A percentile compares a stretch with the other conserved stretches of the same genome.
Conservation (phyloP, 2,113 vertebrate species). For the Oryzias woworae region DNA sequence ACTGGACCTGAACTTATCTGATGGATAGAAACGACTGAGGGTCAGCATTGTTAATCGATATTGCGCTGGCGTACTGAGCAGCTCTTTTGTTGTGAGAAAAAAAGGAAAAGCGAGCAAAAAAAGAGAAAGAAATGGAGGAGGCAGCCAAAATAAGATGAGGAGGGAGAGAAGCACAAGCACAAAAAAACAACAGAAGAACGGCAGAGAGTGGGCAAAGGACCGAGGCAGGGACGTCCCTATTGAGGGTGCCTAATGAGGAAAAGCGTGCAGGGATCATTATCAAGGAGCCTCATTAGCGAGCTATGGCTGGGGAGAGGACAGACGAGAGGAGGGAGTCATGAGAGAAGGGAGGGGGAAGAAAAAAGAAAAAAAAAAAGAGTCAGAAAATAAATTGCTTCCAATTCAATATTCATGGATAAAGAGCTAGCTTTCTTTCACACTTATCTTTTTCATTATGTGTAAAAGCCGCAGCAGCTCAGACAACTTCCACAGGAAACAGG, state of each 20-base stretch:
- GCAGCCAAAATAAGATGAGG: constrained; percentile 43
- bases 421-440: constrained; percentile 69
- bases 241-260: constrained; percentile 76
- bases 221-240: constrained; percentile 66
- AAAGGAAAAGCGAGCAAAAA: constrained; percentile 23
- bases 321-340: constrained; percentile 17
- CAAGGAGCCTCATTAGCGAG: constrained; percentile 77
- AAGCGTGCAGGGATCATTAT: constrained; percentile 77
- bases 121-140: constrained; percentile 12
- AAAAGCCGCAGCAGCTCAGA: constrained; percentile 66
- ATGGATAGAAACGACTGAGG: constrained; percentile 42
- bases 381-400: constrained; percentile 71
- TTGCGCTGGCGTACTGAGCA: constrained; percentile 46
- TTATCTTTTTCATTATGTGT: constrained; percentile 76
- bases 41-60: constrained; percentile 64
- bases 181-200: constrained; percentile 60
- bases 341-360: background rate
- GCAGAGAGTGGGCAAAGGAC: constrained; percentile 51
- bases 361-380: constrained; percentile 21
- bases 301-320: constrained; percentile 59
- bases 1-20: constrained; percentile 37
- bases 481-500: constrained; percentile 74
- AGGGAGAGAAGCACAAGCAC: constrained; percentile 45
- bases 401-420: constrained; percentile 76
- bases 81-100: constrained; percentile 39